Base-by-base conservation (phyloP, 2,797 vertebrate species). In the Characodon lateralis region DNA sequence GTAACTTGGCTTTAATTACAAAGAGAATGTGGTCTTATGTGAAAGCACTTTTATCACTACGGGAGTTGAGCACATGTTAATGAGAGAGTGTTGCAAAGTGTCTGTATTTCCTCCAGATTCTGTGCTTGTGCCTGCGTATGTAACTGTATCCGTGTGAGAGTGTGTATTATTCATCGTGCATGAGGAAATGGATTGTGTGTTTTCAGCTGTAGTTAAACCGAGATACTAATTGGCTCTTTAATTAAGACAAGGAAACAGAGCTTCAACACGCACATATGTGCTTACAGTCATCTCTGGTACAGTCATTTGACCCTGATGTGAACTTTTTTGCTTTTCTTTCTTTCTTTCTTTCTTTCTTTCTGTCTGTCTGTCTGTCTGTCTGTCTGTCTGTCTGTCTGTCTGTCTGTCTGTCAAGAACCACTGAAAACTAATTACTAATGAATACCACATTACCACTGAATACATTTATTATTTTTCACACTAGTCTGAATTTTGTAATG, bases 171-270 rank as follows among this genome's bases (percentile, higher is more conserved):
- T 89, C 86, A 81, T 79, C 75, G 59, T 50, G 66, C 46, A 9
- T 1, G 26, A 89, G 90, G 89, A 92, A 93, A 93, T 83, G 81
- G 83, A 75, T 81, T 82, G 74, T 86, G 79, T 89, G 80, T 88
- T 91, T 89, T 81, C 74, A 85, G 80, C 78, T 48, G 31, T 84
- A 69, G 13, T 92, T 87, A 88, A 88, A 83, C 74, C 2, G 55
- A 75, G 82, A 79, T 83, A 84, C 80, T 90, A 93, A 93, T 93
- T 91, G 85, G 73, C 75, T 83, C 87, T 87, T 90, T 88, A 91
- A 93, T 92, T 89, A 90, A 85, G 85, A 85, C 74, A 79, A n/a
- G 77, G 90, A 91, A 92, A 91, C 85, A 76, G 77, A 78, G 73
- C 51, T 75, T 75, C 35, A 61, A 75, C 56, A 70, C 66, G 76